Evolutionary conservation across 1,140 invertebrate species (phyloP), one percentile per base, ranked within the genome.

Genomic region (Drosophila cardini): DNA sequence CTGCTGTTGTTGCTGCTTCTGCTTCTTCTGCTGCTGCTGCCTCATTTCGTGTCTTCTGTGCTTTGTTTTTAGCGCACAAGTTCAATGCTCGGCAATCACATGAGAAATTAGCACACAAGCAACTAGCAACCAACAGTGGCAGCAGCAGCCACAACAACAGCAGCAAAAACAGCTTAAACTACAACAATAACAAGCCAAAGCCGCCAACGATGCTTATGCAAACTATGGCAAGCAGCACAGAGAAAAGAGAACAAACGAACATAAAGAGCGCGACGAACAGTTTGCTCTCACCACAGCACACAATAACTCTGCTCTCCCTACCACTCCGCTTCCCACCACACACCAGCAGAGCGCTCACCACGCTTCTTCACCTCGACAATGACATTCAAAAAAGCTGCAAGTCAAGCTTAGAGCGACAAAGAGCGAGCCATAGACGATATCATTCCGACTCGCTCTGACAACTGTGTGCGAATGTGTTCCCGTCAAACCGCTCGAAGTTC

Each of bases 401-500:
- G 76, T 78, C 84, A 67, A 69, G 73, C 84, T 85, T 70, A 65
- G 61, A 70, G 65, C 30, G 5, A 48, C 64, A 32, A 5, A 50
- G 63, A 43, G 52, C 48, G 43, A 52, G 63, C 13, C 53, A 9
- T 13, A 50, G 13, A 21, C n/a, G 46, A 21, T 40, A 32, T 13
- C 46, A 4, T 21, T 1, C 36, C 36, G 18, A 42, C 36, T 34
- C 34, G n/a, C 40, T 46, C 36, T 46, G 38, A 7, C 43, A 50
- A 53, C 48, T 45, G 50, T 45, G 53, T 50, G 57, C 65, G 65
- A 69, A 52, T 76, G 72, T 85, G 84, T 91, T 91, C 90, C 90
- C 84, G 90, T 91, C 90, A 91, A 90, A 86, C 90, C 67, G 81
- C 90, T 91, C 90, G 76, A 72, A 91, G 90, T 91, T 91, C 90